Conservation (phyloP, 92 coral and sea anemone genomes). For the Micromussa lordhowensis region DNA sequence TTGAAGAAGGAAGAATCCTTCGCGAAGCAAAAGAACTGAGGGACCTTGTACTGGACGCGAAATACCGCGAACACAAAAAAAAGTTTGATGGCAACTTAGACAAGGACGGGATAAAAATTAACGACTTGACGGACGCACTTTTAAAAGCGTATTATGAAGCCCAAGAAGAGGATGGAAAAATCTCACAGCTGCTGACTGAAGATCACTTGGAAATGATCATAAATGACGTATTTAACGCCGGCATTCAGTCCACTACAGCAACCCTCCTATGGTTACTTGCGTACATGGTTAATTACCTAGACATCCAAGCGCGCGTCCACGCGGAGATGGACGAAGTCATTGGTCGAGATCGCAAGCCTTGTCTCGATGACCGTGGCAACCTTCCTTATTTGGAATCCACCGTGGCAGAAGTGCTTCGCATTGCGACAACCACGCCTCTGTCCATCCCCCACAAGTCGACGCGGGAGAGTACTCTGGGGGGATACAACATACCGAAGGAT, state of each 20-base stretch:
- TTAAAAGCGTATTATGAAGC: slow-evolving; percentile 66
- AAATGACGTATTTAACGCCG: slow-evolving; percentile 75
- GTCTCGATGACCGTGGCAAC: slow-evolving; percentile 61
- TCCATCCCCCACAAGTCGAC: slow-evolving; percentile 77
- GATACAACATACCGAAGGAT: slow-evolving; percentile 68
- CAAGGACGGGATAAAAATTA: slow-evolving; percentile 52
- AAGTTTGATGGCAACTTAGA: slow-evolving; percentile 46
- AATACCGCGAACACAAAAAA: slow-evolving; percentile 62
- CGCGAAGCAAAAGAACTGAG: slow-evolving; percentile 64
- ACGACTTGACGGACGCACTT: slow-evolving; percentile 78
- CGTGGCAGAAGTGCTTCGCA: slow-evolving; percentile 69
- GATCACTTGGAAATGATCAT: slow-evolving; percentile 71
- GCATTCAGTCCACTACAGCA: slow-evolving; percentile 70
- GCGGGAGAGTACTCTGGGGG: slow-evolving; percentile 57
- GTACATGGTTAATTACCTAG: slow-evolving; percentile 70
- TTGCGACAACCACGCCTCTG: slow-evolving; percentile 65
- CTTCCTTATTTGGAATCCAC: slow-evolving; percentile 67
- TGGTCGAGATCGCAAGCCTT: slow-evolving; percentile 71
- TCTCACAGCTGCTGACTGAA: slow-evolving; percentile 49
- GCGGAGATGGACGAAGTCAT: slow-evolving; percentile 67
- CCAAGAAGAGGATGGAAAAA: slow-evolving; percentile 54
- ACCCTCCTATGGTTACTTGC: slow-evolving; percentile 81
- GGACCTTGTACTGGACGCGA: slow-evolving; percentile 63
- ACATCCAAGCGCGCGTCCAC: slow-evolving; percentile 66
- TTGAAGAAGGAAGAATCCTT: slow-evolving; percentile 63